Evolutionary conservation across 2,797 vertebrate genomes (phyloP).

Genomic region (Gymnopithys bicolor): DNA sequence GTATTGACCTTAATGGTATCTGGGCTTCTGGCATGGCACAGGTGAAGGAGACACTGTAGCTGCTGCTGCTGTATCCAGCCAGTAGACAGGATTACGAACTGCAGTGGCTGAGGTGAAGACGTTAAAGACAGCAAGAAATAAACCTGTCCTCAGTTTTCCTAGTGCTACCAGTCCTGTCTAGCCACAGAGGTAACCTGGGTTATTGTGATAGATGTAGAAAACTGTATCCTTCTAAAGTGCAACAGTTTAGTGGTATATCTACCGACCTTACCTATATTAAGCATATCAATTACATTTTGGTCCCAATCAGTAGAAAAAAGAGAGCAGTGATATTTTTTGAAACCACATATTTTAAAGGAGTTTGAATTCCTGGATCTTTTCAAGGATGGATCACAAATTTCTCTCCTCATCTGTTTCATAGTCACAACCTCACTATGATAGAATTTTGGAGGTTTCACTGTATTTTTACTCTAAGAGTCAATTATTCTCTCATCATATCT

Average conservation of each 20-base stretch:
- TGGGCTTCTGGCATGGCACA: not conserved
- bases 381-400: not conserved
- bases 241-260: not conserved
- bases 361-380: not conserved
- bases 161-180: not conserved
- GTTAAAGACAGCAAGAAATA: not conserved
- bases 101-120: not conserved
- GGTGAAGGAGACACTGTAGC: not conserved
- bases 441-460: not conserved
- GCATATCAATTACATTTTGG: fast-evolving
- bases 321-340: not conserved
- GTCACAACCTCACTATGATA: not conserved
- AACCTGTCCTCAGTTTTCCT: not conserved
- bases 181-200: not conserved
- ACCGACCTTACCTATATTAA: not conserved
- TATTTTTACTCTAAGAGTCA: not conserved
- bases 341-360: not conserved
- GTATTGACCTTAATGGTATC: not conserved
- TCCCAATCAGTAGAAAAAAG: not conserved
- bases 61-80: not conserved
- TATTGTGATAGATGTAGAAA: not conserved
- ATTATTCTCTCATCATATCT: not conserved
- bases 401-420: not conserved
- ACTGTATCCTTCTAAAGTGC: fast-evolving
- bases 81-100: not conserved